Evolutionary conservation across 1,140 invertebrate genomes (phyloP).

Genomic region (Druon quercuslanigerum): DNA sequence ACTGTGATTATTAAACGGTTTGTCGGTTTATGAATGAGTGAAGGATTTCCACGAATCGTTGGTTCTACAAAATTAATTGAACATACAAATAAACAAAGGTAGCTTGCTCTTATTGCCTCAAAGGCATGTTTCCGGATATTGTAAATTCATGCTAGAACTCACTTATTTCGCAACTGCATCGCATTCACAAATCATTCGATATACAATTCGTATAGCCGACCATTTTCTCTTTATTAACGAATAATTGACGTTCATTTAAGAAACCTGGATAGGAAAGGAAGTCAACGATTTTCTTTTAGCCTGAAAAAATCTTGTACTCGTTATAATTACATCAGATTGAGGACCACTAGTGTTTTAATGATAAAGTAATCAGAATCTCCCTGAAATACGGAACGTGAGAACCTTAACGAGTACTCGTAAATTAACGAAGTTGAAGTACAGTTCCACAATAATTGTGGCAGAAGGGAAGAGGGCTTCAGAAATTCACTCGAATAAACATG

Average conservation of each 20-base stretch:
- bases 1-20: not conserved
- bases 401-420: not conserved
- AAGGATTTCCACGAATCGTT: not conserved
- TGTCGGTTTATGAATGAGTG: not conserved
- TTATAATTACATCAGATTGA: slow-evolving; percentile 8
- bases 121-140: not conserved
- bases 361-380: slow-evolving; percentile 22
- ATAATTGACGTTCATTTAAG: slow-evolving; percentile 4
- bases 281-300: not conserved
- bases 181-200: not conserved
- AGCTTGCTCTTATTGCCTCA: not conserved
- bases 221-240: not conserved
- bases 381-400: not conserved
- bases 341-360: slow-evolving; percentile 2
- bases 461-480: not conserved
- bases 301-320: not conserved
- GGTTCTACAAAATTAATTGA: not conserved
- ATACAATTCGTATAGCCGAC: not conserved
- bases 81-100: no score
- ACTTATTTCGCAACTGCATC: not conserved
- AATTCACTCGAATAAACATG: no score
- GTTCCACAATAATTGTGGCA: not conserved
- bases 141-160: not conserved
- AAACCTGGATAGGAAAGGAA: not conserved
- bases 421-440: not conserved